These are phyloP conservation scores for Gari tellinella DNA, from an alignment of 2,888 invertebrate species.

Conservation along the genomic window DNA sequence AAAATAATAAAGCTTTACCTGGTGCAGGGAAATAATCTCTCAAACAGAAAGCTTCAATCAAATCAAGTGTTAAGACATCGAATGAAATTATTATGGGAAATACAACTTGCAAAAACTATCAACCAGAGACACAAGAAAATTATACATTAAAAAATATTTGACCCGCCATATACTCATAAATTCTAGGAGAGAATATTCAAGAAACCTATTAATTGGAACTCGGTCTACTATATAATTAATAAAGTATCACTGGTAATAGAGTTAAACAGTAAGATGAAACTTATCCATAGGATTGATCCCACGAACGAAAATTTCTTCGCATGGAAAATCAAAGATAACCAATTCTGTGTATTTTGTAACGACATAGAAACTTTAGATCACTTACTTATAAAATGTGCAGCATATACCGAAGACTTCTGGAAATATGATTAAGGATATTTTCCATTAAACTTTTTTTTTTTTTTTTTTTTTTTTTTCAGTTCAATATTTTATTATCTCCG, in stretches of 20 bases:
- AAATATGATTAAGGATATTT: too few species aligned
- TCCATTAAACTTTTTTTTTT: too few species aligned
- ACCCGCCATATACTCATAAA: neutral
- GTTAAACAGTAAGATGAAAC: neutral
- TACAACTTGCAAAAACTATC: neutral
- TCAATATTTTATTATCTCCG: too few species aligned
- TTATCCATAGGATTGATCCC: neutral
- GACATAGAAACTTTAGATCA: conserved; percentile 3
- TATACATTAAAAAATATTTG: neutral
- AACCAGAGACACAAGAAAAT: neutral
- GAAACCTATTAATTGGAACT: neutral
- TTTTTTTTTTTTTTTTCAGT: too few species aligned
- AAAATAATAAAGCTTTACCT: neutral
- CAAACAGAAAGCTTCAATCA: neutral
- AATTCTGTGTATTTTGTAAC: conserved; percentile 3
- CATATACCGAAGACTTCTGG: neutral
- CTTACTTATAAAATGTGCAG: conserved; percentile 5
- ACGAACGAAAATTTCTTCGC: neutral
- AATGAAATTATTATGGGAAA: neutral
- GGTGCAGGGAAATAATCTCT: neutral
- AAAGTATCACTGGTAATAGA: neutral
- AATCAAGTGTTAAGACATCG: neutral
- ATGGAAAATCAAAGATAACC: too few species aligned
- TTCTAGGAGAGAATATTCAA: neutral
- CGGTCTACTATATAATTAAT: neutral